Evolutionary conservation across 2,797 vertebrate genomes (phyloP), one percentile per base, ranked within the genome.

Genomic region (Ataeniobius toweri): DNA sequence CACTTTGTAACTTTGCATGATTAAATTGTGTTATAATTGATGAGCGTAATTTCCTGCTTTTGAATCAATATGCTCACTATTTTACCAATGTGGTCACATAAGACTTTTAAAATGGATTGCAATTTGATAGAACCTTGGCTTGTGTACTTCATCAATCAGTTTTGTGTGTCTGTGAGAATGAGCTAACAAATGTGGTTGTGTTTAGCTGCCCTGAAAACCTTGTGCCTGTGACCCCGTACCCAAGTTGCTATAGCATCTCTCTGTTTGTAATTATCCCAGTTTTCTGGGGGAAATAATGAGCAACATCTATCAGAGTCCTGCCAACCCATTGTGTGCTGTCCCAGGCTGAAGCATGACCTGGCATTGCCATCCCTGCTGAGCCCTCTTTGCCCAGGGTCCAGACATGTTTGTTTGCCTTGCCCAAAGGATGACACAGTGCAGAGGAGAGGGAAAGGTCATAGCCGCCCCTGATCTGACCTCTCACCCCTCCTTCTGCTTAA

Each of bases 381-480:
- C 81, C 86, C 84, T 74, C 79, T 72, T 84, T 87, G 93, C 91
- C 91, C 83, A 74, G 80, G 82, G 93, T 91, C 89, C 83, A 91
- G 86, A 89, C 89, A 74, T 94, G 94, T 92, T 94, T 94, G 93
- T 95, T 94, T 94, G 90, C 91, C 79, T 82, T 91, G 91, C 89
- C 89, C 90, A 87, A 79, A 91, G 88, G 90, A 89, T 94, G 94
- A 94, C 93, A 93, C 89, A 53, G 83, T 86, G 89, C 91, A 72
- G 71, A 67, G 67, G 86, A 94, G 93, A 95, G 80, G 86, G 88
- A 91, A 75, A 93, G 93, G 94, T 94, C 92, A 86, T 50, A 80
- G 85, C 87, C 89, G 86, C 87, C 88, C 88, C 90, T 88, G 94
- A 94, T 94, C 91, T 81, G 89, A 93, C 93, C 92, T 83, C 77